These are phyloP conservation scores for Barbus barbus DNA, from an alignment of 2,113 vertebrate genomes.

Conservation along the genomic window DNA sequence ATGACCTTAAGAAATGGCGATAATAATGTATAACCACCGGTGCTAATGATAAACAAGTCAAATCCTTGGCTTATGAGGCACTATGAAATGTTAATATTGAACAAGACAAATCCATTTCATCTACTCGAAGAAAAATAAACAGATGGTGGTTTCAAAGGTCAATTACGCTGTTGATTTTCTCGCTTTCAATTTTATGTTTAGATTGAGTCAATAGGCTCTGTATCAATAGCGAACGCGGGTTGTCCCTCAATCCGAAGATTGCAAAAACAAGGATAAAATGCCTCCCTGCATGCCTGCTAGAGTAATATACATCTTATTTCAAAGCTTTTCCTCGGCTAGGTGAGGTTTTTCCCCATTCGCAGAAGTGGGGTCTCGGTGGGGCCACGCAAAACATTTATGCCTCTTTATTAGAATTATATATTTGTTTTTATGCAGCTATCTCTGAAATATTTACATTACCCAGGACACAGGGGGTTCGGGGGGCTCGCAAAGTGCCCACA, in stretches of 20 bases:
- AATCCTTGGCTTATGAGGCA: slow-evolving; percentile 43
- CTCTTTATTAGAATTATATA: slow-evolving; percentile 80
- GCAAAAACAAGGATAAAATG: slow-evolving; percentile 45
- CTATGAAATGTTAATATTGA: slow-evolving; percentile 59
- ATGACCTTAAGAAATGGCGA: slow-evolving; percentile 49
- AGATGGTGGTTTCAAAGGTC: slow-evolving; percentile 53
- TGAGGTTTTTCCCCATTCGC: slow-evolving; percentile 53
- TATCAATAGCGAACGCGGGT: slow-evolving; percentile 46
- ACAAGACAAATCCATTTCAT: slow-evolving; percentile 53
- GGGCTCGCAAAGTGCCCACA: slow-evolving; percentile 75
- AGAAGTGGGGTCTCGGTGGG: slow-evolving; percentile 69
- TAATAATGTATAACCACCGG: slow-evolving; percentile 45
- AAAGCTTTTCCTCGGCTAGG: slow-evolving; percentile 45
- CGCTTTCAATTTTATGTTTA: slow-evolving; percentile 51
- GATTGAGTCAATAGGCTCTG: slow-evolving; percentile 45
- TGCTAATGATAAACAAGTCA: slow-evolving; percentile 52
- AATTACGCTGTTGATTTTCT: slow-evolving; percentile 59
- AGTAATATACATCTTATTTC: slow-evolving; percentile 40
- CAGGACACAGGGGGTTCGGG: slow-evolving; percentile 68
- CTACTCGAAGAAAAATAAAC: slow-evolving; percentile 53
- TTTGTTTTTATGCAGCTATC: slow-evolving; percentile 79
- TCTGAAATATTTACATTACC: slow-evolving; percentile 81
- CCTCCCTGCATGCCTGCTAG: background rate
- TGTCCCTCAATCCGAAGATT: slow-evolving; percentile 33
- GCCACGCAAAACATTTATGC: slow-evolving; percentile 73